Evolutionary conservation across 2,797 vertebrate species (phyloP).

Genomic region (Bufotes viridis): DNA sequence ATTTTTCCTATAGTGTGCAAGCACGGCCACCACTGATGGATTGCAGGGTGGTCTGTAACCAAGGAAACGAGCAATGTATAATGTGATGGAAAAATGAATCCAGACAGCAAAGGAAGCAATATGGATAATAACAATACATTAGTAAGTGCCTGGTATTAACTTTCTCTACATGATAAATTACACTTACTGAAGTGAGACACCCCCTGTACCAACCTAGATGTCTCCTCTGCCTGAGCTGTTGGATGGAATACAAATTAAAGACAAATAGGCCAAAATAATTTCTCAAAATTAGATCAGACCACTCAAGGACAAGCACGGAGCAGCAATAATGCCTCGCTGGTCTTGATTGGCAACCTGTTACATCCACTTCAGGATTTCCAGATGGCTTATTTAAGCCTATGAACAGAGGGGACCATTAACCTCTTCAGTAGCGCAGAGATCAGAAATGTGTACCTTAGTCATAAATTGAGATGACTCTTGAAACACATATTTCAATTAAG

Average conservation of each 20-base stretch:
- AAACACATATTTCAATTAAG: conserved; percentile 26
- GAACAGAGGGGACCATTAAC: conserved; percentile 37
- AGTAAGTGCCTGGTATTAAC: too few species aligned
- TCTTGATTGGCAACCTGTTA: conserved; percentile 55
- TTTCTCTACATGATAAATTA: too few species aligned
- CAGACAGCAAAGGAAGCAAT: too few species aligned
- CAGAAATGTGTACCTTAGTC: conserved; percentile 11
- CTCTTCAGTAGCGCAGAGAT: conserved; percentile 30
- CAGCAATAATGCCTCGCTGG: conserved; percentile 47
- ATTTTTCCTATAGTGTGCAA: too few species aligned
- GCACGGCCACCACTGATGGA: too few species aligned
- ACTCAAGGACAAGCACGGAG: conserved; percentile 55
- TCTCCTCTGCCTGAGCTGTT: conserved; percentile 28
- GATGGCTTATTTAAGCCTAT: conserved; percentile 45
- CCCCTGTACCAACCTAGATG: conserved; percentile 11
- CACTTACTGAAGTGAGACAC: too few species aligned
- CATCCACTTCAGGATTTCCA: conserved; percentile 49
- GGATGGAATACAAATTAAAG: conserved; percentile 50
- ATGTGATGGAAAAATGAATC: too few species aligned
- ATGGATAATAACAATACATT: too few species aligned
- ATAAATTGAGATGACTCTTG: neutral
- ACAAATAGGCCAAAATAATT: conserved; percentile 44
- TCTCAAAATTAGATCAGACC: conserved; percentile 55
- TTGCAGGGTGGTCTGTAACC: too few species aligned
- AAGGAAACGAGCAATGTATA: too few species aligned